Conservation (phyloP, 2,113 vertebrate species). For the Macquaria ambigua region DNA sequence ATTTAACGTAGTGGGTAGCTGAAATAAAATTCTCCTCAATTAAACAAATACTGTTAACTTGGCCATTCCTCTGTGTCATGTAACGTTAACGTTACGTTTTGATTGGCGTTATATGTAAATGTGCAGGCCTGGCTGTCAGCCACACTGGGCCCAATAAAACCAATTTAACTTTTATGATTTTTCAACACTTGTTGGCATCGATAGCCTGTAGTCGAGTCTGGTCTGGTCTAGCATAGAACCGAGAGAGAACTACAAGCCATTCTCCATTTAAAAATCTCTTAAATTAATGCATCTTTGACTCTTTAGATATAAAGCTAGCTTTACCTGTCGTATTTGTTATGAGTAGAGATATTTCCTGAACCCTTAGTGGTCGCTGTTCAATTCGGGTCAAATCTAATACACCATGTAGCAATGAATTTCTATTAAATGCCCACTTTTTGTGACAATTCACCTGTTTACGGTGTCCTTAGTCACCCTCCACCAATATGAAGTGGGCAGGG, state of each 20-base stretch:
- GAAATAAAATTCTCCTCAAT: background rate
- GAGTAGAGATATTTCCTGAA: too few relatives aligned
- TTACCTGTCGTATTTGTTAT: background rate
- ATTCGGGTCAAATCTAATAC: background rate
- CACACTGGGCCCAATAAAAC: background rate
- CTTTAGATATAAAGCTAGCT: background rate
- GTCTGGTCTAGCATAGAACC: background rate
- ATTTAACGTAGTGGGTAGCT: background rate
- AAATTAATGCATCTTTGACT: background rate
- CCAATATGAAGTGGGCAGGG: background rate
- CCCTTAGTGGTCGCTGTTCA: fast-evolving
- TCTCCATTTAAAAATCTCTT: background rate
- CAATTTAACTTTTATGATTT: background rate
- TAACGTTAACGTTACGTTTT: background rate
- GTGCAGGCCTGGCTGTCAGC: background rate
- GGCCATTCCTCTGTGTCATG: background rate
- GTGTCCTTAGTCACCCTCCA: background rate
- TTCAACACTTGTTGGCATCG: slow-evolving; percentile 57
- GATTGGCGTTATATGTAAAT: background rate
- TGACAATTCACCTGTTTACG: background rate
- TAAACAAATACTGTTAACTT: background rate
- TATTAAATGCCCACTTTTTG: background rate
- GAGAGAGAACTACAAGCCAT: background rate
- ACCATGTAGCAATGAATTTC: background rate
- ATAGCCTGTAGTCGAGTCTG: background rate